Percentiles rank a stretch among this genome's conserved stretches.
Conservation (phyloP, 2,797 vertebrate genomes). For the Rhinella marina region DNA sequence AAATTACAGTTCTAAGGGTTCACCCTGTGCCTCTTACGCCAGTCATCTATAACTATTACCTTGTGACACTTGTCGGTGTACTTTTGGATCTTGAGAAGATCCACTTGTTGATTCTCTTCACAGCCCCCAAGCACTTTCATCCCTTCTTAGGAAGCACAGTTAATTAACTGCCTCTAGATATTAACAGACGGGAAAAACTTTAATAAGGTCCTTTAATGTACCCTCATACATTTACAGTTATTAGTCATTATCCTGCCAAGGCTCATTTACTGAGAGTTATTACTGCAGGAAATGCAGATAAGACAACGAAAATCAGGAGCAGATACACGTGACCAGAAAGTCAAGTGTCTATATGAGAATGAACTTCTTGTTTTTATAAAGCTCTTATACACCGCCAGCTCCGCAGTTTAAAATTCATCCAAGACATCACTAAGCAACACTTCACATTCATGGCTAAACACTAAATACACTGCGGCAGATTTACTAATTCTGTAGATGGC, state of each 20-base stretch:
- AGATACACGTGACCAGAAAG: neutral
- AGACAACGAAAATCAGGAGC: neutral
- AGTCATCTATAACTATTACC: neutral
- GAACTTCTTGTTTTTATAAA: neutral
- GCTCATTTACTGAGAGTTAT: slow-evolving; percentile 10
- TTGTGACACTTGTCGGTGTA: neutral
- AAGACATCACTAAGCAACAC: neutral
- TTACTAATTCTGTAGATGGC: no score
- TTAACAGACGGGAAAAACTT: neutral
- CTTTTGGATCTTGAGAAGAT: neutral
- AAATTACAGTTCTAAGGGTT: neutral
- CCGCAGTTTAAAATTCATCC: neutral
- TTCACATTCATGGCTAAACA: neutral
- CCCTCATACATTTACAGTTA: slow-evolving; percentile 5
- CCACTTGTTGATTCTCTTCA: neutral
- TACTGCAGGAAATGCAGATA: neutral
- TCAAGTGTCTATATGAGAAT: neutral
- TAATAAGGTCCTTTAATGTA: slow-evolving; percentile 24
- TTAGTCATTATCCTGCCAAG: neutral
- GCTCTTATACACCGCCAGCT: neutral
- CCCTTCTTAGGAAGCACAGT: neutral
- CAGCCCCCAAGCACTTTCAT: neutral
- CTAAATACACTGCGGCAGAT: neutral
- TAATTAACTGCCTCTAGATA: neutral
- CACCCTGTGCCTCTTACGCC: neutral